Evolutionary conservation across 2,797 vertebrate genomes (phyloP).

Genomic region (Sparus aurata): DNA sequence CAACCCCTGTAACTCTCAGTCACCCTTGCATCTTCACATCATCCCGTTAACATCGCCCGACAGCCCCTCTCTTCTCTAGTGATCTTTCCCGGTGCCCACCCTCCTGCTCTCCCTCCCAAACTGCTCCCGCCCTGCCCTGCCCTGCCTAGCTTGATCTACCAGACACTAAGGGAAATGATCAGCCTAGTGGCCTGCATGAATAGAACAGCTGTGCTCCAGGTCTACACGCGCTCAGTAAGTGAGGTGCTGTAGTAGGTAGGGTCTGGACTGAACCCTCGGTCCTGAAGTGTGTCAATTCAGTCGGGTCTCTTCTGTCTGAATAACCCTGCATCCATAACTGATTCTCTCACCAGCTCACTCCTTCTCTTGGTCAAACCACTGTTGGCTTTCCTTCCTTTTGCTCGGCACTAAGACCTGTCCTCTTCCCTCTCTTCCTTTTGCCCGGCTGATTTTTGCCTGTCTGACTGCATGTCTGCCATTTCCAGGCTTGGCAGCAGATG

Average conservation of each 20-base stretch:
- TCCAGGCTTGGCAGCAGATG: constrained; percentile 76
- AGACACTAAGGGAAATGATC: constrained; percentile 61
- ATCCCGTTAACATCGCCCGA: constrained; percentile 39
- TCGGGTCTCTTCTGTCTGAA: constrained; percentile 57
- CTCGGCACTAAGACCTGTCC: constrained; percentile 46
- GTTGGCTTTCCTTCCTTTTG: constrained; percentile 47
- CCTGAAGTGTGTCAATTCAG: constrained; percentile 59
- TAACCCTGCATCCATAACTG: constrained; percentile 64
- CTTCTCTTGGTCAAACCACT: constrained; percentile 51
- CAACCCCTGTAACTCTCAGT: constrained; percentile 21
- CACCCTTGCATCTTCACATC: constrained; percentile 18
- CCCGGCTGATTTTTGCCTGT: constrained; percentile 71
- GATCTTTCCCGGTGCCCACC: constrained; percentile 33
- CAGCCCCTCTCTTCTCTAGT: constrained; percentile 29
- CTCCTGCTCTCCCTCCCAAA: constrained; percentile 37
- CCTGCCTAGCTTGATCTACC: constrained; percentile 64
- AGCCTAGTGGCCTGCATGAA: constrained; percentile 75
- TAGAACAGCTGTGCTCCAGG: constrained; percentile 65
- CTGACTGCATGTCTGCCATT: constrained; percentile 82
- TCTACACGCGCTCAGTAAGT: constrained; percentile 64
- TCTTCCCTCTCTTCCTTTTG: constrained; percentile 30
- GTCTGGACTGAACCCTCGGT: constrained; percentile 50
- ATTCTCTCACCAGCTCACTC: constrained; percentile 50
- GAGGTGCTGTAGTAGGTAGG: constrained; percentile 69
- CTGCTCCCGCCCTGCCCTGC: constrained; percentile 29